These are phyloP conservation scores for Polietes domitor DNA, from an alignment of 2,888 invertebrate genomes.

Conservation along the genomic window DNA sequence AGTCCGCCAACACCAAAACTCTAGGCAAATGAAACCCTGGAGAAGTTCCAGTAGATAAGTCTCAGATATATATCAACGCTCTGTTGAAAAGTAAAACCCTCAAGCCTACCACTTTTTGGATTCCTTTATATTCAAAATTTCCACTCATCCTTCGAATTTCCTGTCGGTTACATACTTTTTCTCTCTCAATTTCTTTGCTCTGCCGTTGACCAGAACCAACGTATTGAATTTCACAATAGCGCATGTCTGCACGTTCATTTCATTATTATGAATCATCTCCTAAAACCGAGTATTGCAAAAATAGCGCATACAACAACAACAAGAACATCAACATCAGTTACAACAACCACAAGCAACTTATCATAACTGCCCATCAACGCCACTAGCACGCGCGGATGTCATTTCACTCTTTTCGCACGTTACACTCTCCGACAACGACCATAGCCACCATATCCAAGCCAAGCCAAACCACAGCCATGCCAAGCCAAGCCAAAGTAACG, in stretches of 20 bases:
- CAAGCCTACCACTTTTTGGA: background rate
- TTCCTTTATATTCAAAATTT: slow-evolving; percentile 19
- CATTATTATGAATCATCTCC: slow-evolving; percentile 63
- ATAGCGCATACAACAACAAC: slow-evolving; percentile 40
- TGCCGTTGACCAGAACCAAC: slow-evolving; percentile 29
- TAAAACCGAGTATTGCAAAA: slow-evolving; percentile 42
- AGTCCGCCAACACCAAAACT: too few relatives aligned
- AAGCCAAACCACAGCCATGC: slow-evolving; percentile 36
- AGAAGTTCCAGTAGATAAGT: too few relatives aligned
- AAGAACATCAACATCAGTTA: slow-evolving; percentile 10
- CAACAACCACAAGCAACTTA: slow-evolving; percentile 55
- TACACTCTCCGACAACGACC: slow-evolving; percentile 57
- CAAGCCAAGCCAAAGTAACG: background rate
- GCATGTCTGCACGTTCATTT: slow-evolving; percentile 65
- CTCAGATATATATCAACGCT: too few relatives aligned
- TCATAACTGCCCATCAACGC: slow-evolving; percentile 68
- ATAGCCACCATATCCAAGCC: slow-evolving; percentile 34
- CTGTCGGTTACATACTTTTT: background rate
- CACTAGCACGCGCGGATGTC: slow-evolving; percentile 73
- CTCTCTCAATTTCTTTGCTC: slow-evolving; percentile 1
- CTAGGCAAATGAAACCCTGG: too few relatives aligned
- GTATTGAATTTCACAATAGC: slow-evolving; percentile 64
- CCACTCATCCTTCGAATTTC: slow-evolving; percentile 19
- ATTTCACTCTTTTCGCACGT: slow-evolving; percentile 74
- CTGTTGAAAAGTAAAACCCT: too few relatives aligned